Evolutionary conservation across 2,797 vertebrate species (phyloP), one percentile per base, ranked within the genome.

Genomic region (Pristis pectinata): DNA sequence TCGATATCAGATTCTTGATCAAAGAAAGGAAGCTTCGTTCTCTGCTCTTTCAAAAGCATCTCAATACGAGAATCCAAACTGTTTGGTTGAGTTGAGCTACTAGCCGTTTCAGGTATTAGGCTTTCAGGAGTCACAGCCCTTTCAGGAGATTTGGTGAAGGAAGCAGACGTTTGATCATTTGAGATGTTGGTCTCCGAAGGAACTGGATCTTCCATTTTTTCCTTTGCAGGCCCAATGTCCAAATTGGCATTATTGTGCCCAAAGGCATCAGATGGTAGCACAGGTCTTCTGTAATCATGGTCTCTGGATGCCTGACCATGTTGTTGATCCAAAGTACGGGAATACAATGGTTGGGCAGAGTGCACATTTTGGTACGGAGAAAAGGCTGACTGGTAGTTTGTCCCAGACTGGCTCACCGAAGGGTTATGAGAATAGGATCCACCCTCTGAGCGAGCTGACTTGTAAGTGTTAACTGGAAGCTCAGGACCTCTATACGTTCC

Each of bases 1-100:
- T 99, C 99, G 0, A 97, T 97, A 96, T 99, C 99, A 0, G 98
- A 99, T 97, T 98, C 98, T n/a, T 98, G 98, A 95, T 98, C 99
- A 24, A 99, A 97, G 96, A 99, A 99, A 56, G 98, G 98, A 95
- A 99, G 96, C 95, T 99, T 99, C 96, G 98, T 98, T 96, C 98
- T 97, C 96, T 99, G 98, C 96, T 99, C 98, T 97, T 99, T 99
- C 95, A 99, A 97, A 95, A 99, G 98, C 99, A 99, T 99, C 97
- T 99, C 99, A 61, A 99, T 99, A 95, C 99, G 98, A 0, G 99
- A 99, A 96, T 99, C 99, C 96, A 99, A 97, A 97, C 99, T 99
- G 96, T 98, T 97, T 8, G 97, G 98, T 79, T 98, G 98, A 95
- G 98, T 98, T 97, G 98, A 91, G 67, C 67, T 49, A 76, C 67